These are phyloP conservation scores for Diorhabda elongata DNA, from an alignment of 1,140 invertebrate genomes.

Conservation along the genomic window DNA sequence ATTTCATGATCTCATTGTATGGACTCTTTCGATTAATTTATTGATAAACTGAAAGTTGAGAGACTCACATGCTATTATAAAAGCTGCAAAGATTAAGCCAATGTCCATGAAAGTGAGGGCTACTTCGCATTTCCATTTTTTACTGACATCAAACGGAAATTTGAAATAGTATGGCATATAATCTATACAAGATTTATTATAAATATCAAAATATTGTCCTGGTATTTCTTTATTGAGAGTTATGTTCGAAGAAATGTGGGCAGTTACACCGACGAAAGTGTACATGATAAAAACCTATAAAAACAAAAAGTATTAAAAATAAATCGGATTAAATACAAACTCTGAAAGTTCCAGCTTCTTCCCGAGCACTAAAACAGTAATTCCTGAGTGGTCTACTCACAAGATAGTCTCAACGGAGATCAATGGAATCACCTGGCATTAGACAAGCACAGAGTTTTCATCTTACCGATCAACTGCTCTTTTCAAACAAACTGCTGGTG, in stretches of 20 bases:
- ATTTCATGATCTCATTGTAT: no score
- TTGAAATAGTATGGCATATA: conserved; percentile 12
- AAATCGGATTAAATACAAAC: no score
- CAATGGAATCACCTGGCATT: no score
- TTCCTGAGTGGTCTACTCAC: no score
- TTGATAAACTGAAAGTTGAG: no score
- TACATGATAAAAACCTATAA: conserved; percentile 17
- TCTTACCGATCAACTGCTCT: no score
- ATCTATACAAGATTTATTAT: conserved; percentile 12
- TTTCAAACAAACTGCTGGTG: no score
- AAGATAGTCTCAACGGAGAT: no score
- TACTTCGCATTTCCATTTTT: conserved; percentile 7
- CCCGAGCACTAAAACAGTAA: no score
- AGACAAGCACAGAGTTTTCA: no score
- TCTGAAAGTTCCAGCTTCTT: no score
- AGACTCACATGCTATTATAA: conserved; percentile 11
- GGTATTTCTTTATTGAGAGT: conserved; percentile 5
- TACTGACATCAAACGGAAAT: conserved; percentile 5
- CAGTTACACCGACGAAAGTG: conserved; percentile 6
- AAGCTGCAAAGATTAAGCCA: conserved; percentile 7
- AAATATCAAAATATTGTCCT: not conserved
- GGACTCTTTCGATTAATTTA: no score
- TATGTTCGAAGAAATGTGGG: conserved; percentile 10
- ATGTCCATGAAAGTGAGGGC: conserved; percentile 15
- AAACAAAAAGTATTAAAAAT: not conserved